Conservation (phyloP, 1,140 invertebrate genomes). For the Caenorhabditis remanei region DNA sequence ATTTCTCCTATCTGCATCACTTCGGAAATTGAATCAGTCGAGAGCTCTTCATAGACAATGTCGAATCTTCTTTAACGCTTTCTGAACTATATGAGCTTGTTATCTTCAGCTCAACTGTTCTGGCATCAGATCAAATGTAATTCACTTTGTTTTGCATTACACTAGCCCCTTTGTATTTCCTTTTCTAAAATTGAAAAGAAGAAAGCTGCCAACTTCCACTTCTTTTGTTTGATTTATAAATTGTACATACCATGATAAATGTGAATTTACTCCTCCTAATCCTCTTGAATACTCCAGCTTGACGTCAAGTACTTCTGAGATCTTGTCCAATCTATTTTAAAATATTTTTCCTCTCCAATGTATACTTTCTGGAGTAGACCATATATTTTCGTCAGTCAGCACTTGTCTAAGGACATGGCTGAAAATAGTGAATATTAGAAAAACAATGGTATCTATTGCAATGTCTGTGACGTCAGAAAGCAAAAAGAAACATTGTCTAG, state of each 20-base stretch:
- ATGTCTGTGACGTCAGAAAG: background rate
- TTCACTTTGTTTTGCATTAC: no score
- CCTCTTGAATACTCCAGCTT: constrained; percentile 6
- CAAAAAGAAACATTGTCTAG: background rate
- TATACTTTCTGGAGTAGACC: background rate
- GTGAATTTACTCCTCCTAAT: background rate
- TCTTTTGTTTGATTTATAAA: constrained; percentile 1
- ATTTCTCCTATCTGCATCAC: background rate
- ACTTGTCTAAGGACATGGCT: background rate
- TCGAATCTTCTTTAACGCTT: background rate
- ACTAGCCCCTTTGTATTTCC: no score
- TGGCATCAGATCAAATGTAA: no score
- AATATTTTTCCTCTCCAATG: background rate
- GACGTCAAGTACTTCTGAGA: constrained; percentile 7
- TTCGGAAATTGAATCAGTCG: constrained; percentile 7
- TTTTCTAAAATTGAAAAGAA: background rate
- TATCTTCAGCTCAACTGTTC: no score
- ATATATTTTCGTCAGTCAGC: background rate
- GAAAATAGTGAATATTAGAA: background rate
- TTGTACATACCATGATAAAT: background rate
- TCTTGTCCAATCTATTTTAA: background rate
- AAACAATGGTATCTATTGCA: background rate
- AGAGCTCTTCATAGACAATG: background rate
- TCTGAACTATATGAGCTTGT: background rate
- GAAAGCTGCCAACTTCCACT: background rate